phyloP scores from a whole-genome alignment of 2,113 vertebrate species.

The Pitta sordida region DNA sequence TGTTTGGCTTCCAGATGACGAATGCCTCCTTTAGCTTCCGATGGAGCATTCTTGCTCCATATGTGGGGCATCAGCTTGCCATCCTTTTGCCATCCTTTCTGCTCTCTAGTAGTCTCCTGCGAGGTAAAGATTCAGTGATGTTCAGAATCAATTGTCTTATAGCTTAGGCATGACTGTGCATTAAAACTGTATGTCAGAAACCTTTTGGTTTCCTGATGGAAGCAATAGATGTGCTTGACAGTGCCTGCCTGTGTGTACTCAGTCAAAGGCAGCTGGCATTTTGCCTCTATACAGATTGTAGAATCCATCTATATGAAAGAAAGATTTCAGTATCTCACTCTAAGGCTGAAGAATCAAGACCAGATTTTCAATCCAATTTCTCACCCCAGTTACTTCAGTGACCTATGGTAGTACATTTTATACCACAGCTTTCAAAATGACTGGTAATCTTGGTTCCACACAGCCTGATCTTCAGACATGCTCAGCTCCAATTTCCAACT shows the following conservation, averaged over 20 bases:
- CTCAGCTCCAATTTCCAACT: background rate
- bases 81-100: background rate
- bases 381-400: background rate
- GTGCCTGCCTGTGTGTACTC: background rate
- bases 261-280: conserved; percentile 13
- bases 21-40: background rate
- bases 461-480: background rate
- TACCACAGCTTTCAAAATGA: background rate
- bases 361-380: conserved; percentile 25
- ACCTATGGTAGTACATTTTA: background rate
- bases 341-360: conserved; percentile 19
- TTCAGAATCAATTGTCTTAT: background rate
- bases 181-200: conserved; percentile 3
- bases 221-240: background rate
- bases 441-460: background rate
- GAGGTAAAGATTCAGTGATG: background rate
- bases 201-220: background rate
- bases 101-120: background rate
- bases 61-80: background rate
- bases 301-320: conserved; percentile 4
- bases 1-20: background rate
- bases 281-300: conserved; percentile 13
- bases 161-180: background rate
- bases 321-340: conserved; percentile 13
- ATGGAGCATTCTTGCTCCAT: rapidly evolving